Percentiles rank a stretch among this genome's conserved stretches.
Conservation (phyloP, 2,113 vertebrate species). For the Dromas ardeola region DNA sequence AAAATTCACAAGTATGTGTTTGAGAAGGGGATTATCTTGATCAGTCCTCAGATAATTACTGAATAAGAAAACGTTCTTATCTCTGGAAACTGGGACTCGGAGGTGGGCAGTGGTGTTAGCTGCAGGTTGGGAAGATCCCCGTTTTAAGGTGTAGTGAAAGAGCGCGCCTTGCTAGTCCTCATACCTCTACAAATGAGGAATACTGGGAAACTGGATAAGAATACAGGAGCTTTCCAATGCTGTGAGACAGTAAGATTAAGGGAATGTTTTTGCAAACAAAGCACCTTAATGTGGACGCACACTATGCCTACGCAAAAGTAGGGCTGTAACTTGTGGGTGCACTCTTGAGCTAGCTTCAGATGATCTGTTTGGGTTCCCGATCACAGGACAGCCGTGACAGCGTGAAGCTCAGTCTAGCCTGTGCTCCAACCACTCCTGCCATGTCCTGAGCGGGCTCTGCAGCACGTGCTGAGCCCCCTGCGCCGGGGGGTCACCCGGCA, state of each 20-base stretch:
- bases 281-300: rapidly evolving
- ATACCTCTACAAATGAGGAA: neutral
- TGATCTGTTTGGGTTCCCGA: neutral
- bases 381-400: neutral
- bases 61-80: neutral
- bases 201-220: neutral
- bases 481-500: neutral
- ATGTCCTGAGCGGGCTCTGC: neutral
- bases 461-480: neutral
- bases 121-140: neutral
- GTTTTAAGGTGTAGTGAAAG: neutral
- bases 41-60: neutral
- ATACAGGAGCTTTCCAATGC: neutral
- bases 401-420: neutral
- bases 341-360: neutral
- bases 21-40: neutral
- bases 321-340: neutral
- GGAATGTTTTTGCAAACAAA: neutral
- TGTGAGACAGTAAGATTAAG: neutral
- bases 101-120: neutral
- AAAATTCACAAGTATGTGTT: neutral
- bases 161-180: rapidly evolving
- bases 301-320: rapidly evolving
- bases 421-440: neutral
- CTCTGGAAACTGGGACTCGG: neutral